phyloP scores from a whole-genome alignment of 2,888 invertebrate species.

The Morpho deidamia region DNA sequence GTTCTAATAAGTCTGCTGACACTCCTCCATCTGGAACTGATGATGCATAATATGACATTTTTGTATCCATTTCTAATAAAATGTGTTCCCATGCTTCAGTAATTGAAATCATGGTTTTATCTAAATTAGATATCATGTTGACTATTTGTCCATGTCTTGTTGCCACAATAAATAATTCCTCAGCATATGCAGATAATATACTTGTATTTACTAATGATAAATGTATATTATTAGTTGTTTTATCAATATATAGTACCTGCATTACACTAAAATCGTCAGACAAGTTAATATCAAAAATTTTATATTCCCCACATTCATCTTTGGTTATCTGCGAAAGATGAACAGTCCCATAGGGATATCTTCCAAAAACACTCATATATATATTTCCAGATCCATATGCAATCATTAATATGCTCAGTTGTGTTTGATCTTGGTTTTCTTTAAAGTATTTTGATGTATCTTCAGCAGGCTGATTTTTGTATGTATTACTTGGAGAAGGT shows the following conservation, averaged over 20 bases:
- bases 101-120: slow-evolving; percentile 88
- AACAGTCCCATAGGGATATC: slow-evolving; percentile 87
- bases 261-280: slow-evolving; percentile 85
- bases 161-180: slow-evolving; percentile 85
- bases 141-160: slow-evolving; percentile 86
- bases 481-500: slow-evolving; percentile 72
- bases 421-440: slow-evolving; percentile 78
- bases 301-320: slow-evolving; percentile 76
- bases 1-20: slow-evolving; percentile 93
- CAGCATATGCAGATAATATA: slow-evolving; percentile 81
- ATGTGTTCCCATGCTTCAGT: slow-evolving; percentile 97
- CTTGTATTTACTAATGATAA: slow-evolving; percentile 77
- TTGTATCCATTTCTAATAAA: slow-evolving; percentile 94
- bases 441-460: slow-evolving; percentile 79
- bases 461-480: slow-evolving; percentile 70
- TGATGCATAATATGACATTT: slow-evolving; percentile 92
- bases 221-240: slow-evolving; percentile 60
- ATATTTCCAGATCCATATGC: slow-evolving; percentile 87
- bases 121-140: slow-evolving; percentile 83
- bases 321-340: slow-evolving; percentile 77
- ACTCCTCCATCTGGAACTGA: slow-evolving; percentile 88
- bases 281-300: slow-evolving; percentile 81
- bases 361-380: slow-evolving; percentile 89
- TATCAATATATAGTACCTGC: slow-evolving; percentile 80
- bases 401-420: slow-evolving; percentile 87